Evolutionary conservation across 2,113 vertebrate species (phyloP), one percentile per base, ranked within the genome.

Genomic region (Montifringilla adamsi): DNA sequence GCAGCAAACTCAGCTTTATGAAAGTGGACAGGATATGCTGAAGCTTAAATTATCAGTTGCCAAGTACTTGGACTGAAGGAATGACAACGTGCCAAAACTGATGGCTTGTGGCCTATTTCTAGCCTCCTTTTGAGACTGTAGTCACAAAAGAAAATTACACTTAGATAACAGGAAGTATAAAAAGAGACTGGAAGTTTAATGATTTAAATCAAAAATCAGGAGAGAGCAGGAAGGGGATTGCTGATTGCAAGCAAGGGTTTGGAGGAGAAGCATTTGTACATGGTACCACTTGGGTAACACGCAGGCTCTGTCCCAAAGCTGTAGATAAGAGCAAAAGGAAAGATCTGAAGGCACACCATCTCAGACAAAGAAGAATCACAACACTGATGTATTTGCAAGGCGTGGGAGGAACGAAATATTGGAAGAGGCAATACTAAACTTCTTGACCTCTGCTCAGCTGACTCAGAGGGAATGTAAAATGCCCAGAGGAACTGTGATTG

Each of bases 361-460:
- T 56, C 33, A 53, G 47, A 64, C 43, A 76, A 93, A 87, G 86
- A 87, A 62, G 60, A 80, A 74, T 67, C 50, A 14, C 55, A 70
- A 47, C 17, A 11, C 33, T 63, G 64, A 27, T 44, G 43, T 60
- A 67, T 56, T 94, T 68, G 23, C 59, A 52, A 93, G 44, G 74
- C 31, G 9, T 31, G 13, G 68, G 41, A 93, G 67, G 84, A 93
- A 79, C 43, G 41, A 94, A 94, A 50, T 58, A 43, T 50, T 80
- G 90, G 63, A 95, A 90, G 49, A 95, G n/a, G 44, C 73, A 74
- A 46, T 8, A 28, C 13, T 72, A 62, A 80, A 92, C 62, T 83
- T 70, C 81, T 81, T 96, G 91, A 91, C 82, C 89, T 90, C 87
- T 84, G 44, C 76, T 91, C 76, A 93, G 64, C 85, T 95, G 85